Percentiles rank a stretch among this genome's conserved stretches.
phyloP scores from a whole-genome alignment of 37 sponge, comb jelly and placozoan genomes.

The Beroe ovata region DNA sequence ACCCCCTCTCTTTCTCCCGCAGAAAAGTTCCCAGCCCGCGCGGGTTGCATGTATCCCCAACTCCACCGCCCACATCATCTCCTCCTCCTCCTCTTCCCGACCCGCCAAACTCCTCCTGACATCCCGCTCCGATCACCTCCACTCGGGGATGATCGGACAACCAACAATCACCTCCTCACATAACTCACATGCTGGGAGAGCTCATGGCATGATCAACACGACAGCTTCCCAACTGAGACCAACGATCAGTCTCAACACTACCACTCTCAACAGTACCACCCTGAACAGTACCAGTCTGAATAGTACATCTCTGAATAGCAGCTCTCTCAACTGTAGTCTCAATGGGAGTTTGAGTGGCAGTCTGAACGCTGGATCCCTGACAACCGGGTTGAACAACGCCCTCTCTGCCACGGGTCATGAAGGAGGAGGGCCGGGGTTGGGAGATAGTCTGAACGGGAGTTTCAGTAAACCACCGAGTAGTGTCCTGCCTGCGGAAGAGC shows the following conservation, averaged over 20 bases:
- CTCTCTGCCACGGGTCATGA: background rate
- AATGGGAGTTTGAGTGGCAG: slow-evolving; percentile 2
- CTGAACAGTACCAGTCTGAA: background rate
- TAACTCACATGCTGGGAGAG: background rate
- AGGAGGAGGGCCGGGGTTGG: background rate
- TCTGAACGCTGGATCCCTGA: background rate
- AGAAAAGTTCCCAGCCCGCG: too few species aligned
- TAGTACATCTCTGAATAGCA: background rate
- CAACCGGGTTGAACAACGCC: background rate
- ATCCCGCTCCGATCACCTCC: background rate
- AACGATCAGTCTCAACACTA: background rate
- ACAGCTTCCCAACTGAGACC: background rate
- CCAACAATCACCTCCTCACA: background rate
- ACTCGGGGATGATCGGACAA: background rate
- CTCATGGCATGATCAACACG: background rate
- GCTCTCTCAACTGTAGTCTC: background rate
- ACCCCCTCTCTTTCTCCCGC: too few species aligned
- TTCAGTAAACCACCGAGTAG: slow-evolving; percentile 21
- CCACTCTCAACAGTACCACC: background rate
- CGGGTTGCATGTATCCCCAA: background rate
- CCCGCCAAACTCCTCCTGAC: background rate
- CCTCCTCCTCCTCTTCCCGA: background rate
- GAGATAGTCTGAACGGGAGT: slow-evolving; percentile 41
- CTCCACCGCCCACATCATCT: background rate
- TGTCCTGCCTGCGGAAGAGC: background rate